Conservation (phyloP, 2,797 vertebrate genomes). For the Anniella stebbinsi region DNA sequence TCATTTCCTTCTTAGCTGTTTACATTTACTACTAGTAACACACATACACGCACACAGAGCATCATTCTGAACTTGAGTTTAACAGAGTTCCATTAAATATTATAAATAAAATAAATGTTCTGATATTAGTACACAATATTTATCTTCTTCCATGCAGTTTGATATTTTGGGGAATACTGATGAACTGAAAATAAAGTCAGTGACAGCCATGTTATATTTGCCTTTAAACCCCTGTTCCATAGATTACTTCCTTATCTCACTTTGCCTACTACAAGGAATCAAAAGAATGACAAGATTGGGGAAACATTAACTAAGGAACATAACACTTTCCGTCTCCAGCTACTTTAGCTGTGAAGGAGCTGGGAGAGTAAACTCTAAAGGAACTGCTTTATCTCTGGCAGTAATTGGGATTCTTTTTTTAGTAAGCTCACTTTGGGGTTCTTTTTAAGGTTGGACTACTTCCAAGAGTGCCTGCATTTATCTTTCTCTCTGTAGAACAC, state of each 20-base stretch:
- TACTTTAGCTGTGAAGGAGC: neutral
- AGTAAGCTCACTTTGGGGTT: slow-evolving; percentile 22
- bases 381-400: neutral
- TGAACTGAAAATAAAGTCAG: neutral
- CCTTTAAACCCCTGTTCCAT: neutral
- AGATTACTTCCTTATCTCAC: neutral
- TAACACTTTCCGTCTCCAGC: slow-evolving; percentile 2
- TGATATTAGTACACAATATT: neutral
- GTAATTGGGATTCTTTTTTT: slow-evolving; percentile 34
- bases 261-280: neutral
- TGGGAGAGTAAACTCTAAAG: neutral
- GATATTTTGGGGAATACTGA: neutral
- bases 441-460: slow-evolving; percentile 16
- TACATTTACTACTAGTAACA: neutral
- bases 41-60: neutral
- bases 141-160: neutral
- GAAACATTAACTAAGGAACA: slow-evolving; percentile 13
- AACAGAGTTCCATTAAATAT: neutral
- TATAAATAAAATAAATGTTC: neutral
- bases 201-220: neutral
- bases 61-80: neutral
- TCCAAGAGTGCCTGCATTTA: slow-evolving; percentile 14
- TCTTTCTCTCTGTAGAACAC: slow-evolving; percentile 7
- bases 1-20: neutral
- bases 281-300: neutral